These are phyloP conservation scores for Carettochelys insculpta DNA, from an alignment of 2,113 vertebrate genomes.

Conservation along the genomic window DNA sequence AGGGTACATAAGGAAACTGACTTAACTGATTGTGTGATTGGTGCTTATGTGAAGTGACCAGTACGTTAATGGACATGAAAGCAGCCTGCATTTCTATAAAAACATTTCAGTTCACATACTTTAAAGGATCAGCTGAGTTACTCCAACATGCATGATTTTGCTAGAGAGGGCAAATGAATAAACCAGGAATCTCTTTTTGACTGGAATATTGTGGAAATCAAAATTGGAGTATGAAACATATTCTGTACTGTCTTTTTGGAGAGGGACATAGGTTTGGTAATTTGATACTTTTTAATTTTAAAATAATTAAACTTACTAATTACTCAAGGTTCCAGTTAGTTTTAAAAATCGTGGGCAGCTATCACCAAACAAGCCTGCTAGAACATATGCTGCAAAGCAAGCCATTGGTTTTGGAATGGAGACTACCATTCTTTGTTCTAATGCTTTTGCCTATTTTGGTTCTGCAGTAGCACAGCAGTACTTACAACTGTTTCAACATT, in stretches of 20 bases:
- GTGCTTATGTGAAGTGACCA: background rate
- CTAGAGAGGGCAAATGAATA: background rate
- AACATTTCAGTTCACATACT: background rate
- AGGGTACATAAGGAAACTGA: background rate
- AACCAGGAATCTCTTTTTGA: background rate
- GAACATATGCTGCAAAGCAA: constrained; percentile 33
- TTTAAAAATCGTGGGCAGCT: constrained; percentile 15
- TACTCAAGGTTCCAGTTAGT: background rate
- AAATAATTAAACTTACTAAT: constrained; percentile 25
- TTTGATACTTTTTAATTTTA: constrained; percentile 24
- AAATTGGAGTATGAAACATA: background rate
- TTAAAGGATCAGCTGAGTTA: constrained; percentile 1
- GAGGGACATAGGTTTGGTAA: constrained; percentile 10
- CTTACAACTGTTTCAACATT: constrained; percentile 58
- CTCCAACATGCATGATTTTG: background rate
- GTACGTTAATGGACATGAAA: background rate
- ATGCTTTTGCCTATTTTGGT: constrained; percentile 48
- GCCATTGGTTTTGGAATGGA: background rate
- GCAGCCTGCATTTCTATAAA: background rate
- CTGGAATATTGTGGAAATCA: constrained; percentile 16
- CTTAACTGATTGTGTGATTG: background rate
- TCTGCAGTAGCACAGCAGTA: constrained; percentile 30
- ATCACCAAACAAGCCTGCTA: constrained; percentile 9
- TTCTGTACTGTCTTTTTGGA: background rate
- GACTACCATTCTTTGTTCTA: constrained; percentile 33